Conservation (phyloP, 2,888 invertebrate species). For the Nymphalis c-album region DNA sequence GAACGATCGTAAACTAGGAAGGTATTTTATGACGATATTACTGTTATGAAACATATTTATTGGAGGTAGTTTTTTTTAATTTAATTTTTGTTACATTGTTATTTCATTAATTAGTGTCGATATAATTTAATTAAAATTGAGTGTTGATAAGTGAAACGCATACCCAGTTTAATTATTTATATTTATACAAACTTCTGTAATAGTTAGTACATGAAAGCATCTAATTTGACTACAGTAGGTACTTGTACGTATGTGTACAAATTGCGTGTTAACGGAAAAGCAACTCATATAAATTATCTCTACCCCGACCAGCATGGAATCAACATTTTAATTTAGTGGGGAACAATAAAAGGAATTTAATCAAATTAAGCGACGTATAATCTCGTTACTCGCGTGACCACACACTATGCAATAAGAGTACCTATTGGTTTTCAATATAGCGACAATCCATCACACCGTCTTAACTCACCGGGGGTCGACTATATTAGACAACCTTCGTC, state of each 20-base stretch:
- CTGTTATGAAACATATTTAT: constrained; percentile 36
- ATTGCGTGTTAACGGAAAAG: neutral
- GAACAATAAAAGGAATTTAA: constrained; percentile 41
- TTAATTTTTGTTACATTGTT: constrained; percentile 29
- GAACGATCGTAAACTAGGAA: constrained; percentile 33
- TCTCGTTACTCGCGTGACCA: constrained; percentile 67
- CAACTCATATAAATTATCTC: constrained; percentile 11
- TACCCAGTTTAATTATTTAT: neutral
- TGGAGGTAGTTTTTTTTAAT: constrained; percentile 25
- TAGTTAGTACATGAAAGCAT: neutral
- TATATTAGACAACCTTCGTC: constrained; percentile 79
- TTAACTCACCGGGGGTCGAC: constrained; percentile 71
- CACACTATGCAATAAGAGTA: constrained; percentile 53
- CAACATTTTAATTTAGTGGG: constrained; percentile 29
- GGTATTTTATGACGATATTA: constrained; percentile 36
- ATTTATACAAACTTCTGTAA: neutral
- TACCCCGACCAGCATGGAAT: constrained; percentile 12
- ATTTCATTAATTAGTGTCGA: constrained; percentile 25
- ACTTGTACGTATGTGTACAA: neutral
- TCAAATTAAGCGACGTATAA: constrained; percentile 58
- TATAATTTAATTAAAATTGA: constrained; percentile 16
- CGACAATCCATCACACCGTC: constrained; percentile 76
- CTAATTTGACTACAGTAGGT: neutral
- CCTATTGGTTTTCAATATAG: constrained; percentile 78
- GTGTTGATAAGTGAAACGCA: neutral